These are phyloP conservation scores for Thereva nobilitata DNA, from an alignment of 2,888 invertebrate species.

Conservation along the genomic window DNA sequence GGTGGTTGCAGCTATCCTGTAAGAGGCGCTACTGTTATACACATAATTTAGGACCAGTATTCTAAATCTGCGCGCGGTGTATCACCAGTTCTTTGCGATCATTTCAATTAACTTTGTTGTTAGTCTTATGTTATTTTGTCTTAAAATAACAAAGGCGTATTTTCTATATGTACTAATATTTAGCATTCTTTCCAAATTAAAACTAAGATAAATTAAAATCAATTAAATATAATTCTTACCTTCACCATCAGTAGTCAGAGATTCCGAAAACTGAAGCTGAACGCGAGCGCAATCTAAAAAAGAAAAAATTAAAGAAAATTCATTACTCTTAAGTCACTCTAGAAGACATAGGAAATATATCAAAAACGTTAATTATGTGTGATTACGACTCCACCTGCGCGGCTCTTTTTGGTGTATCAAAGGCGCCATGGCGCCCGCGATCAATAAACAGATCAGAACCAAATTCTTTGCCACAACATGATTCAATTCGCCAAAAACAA, in stretches of 20 bases:
- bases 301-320: neutral
- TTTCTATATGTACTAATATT: neutral
- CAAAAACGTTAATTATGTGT: slow-evolving; percentile 24
- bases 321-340: slow-evolving; percentile 45
- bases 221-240: slow-evolving; percentile 62
- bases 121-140: too few species aligned
- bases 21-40: too few species aligned
- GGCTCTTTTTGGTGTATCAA: slow-evolving; percentile 17
- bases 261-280: slow-evolving; percentile 65
- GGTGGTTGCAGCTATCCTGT: too few species aligned
- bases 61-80: too few species aligned
- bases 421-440: slow-evolving; percentile 30
- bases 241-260: slow-evolving; percentile 82
- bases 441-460: slow-evolving; percentile 31
- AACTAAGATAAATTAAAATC: neutral
- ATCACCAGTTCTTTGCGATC: too few species aligned
- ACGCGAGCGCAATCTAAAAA: slow-evolving; percentile 69
- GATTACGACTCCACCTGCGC: slow-evolving; percentile 30
- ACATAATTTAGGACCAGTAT: too few species aligned
- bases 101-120: too few species aligned
- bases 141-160: neutral
- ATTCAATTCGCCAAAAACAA: slow-evolving; percentile 31
- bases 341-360: slow-evolving; percentile 12
- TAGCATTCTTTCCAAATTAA: neutral
- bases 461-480: slow-evolving; percentile 26